Evolutionary conservation across 2,888 invertebrate genomes (phyloP), one percentile per base, ranked within the genome.

Genomic region (Oegoconia quadripuncta): DNA sequence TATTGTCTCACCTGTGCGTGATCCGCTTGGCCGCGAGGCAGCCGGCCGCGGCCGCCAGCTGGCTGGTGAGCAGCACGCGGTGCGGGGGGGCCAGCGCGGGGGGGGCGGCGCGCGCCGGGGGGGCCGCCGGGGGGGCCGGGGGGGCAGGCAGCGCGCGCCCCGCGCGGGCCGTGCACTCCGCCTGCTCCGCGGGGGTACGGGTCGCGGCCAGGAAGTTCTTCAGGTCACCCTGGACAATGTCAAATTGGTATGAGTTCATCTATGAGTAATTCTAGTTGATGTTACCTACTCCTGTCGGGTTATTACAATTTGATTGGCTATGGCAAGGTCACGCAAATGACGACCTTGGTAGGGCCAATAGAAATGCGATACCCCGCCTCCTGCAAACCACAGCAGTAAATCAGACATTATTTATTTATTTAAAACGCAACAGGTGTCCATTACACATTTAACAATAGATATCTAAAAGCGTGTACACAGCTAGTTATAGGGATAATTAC

Each of bases 131-230:
- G 55, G 36, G 1, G 55, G 34, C 31, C 2, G 49, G 49, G 37
- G 52, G 54, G 12, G 47, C 44, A 3, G 54, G 45, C 2, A 55
- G 35, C 8, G 51, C 56, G 18, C 55, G 55, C 1, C 58, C 59
- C 0, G 66, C 52, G 0, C 73, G 61, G 0, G 59, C 39, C 0
- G 52, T 17, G 47, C 80, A 78, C 50, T 73, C 74, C 5, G 54
- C 68, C 18, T 59, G 60, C 50, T 86, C 84, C 0, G 65, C 73
- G 0, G 64, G 46, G 0, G 78, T 86, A 22, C 90, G 88, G 0
- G 92, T 92, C 8, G 95, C 94, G 35, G 93, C 77, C 14, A 96
- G 88, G 87, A 94, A 97, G 82, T 95, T 96, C 60, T 97, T 97
- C 35, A 98, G 87, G 73, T 97, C 97, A 4, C 97, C 97, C 95